Evolutionary conservation across 2,113 vertebrate genomes (phyloP), one percentile per base, ranked within the genome.

Genomic region (Macroglossus sobrinus): DNA sequence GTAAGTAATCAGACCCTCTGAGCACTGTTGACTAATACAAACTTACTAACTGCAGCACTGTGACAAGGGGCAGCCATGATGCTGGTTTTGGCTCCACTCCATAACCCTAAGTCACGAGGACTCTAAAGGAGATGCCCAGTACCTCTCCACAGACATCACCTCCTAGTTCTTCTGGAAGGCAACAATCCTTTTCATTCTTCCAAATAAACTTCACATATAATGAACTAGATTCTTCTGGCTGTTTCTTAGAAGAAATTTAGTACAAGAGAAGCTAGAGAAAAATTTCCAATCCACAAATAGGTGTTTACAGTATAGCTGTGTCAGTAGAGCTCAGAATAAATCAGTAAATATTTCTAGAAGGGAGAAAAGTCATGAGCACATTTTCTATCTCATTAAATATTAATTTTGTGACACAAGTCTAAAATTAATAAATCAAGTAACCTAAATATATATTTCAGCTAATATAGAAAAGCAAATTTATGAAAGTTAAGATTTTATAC

Each of bases 1-100:
- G 95, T 94, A 97, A 97, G 93, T 95, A 90, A 95, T 96, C 93
- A 96, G 95, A 82, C 61, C 71, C 85, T 98, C 19, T 4, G 68
- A 97, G 91, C 63, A 74, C 89, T 89, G 72, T 96, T 97, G 94
- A 96, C 94, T 93, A 96, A 97, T 84, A 85, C 82, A 95, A 78
- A 96, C 43, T 69, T 76, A 74, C 18, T 76, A 93, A 76, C 63
- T 21, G 66, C 21, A 93, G 78, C 61, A 38, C 19, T 95, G 59
- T 92, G 76, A 93, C 71, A 47, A 33, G 91, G 74, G 76, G 80
- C 57, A 71, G 85, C 59, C 15, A 4, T 9, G 22, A 72, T 24
- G 64, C 76, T 89, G 78, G 30, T 33, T 69, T 74, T 30, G 38
- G 81, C 82, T 91, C 38, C 1, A 8, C n/a, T 76, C 90, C 40